Base-by-base conservation (phyloP, 2,888 invertebrate genomes). In the Thymelicus lineola region DNA sequence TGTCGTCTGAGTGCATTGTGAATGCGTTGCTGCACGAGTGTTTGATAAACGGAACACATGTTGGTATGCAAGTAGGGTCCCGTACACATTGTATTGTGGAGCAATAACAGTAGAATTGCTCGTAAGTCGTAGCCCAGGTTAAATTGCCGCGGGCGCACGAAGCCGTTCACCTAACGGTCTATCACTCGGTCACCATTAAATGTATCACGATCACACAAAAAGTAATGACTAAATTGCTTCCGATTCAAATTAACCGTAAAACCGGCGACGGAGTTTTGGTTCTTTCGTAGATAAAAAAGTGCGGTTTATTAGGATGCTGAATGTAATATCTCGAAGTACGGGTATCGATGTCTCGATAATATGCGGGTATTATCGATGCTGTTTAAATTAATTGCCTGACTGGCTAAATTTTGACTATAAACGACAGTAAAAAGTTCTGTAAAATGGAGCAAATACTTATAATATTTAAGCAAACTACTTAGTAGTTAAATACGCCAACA, bases 111-210 rank as follows among this genome's bases (percentile, higher is more conserved):
- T 76, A 76, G 76, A 74, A 71, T 75, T 65, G 70, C 36, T 77
- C 75, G 78, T 78, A n/a, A n/a, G n/a, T n/a, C n/a, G 77, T 71
- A 72, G 72, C 76, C 75, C 76, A 76, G 72, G 76, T 73, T 74
- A 74, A 71, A 71, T 73, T 71, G 75, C 75, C 71, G 74, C 66
- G 75, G 74, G 75, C 45, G 73, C 73, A 72, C 60, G 17, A 72
- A 76, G 74, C 83, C 83, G 83, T 80, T 82, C 84, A 72, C 73
- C 81, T 91, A 91, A 91, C 91, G 92, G 91, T 89, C 73, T 75
- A 60, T 70, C 62, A 72, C 70, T 64, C 70, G 76, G 74, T 74
- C 76, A 69, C 70, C 71, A 72, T 75, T 75, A 71, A 61, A 61
- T 73, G 73, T 73, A 74, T 66, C 71, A 64, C 67, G 55, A 62